Conservation (phyloP, 2,888 invertebrate species). For the Hoplodrina blanda region DNA sequence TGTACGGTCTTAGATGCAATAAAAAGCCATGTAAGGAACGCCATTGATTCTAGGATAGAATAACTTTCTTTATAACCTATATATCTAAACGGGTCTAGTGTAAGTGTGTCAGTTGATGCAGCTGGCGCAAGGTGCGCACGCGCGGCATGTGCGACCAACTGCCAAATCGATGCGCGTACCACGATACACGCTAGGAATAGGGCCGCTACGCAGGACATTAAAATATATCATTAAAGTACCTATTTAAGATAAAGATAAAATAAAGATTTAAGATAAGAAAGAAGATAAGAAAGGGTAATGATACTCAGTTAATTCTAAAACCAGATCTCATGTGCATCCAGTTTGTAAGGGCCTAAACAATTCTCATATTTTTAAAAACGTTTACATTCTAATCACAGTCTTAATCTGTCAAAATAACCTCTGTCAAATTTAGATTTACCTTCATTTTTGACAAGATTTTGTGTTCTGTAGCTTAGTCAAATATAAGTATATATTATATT, state of each 20-base stretch:
- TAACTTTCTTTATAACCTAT: constrained; percentile 67
- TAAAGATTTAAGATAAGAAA: background rate
- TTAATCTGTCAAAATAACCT: too few species aligned
- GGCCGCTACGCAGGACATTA: constrained; percentile 7
- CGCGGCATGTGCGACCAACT: constrained; percentile 69
- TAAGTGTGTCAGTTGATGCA: constrained; percentile 79
- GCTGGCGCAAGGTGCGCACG: constrained; percentile 82
- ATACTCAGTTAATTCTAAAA: background rate
- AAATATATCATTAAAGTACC: background rate
- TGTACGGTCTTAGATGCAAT: constrained; percentile 8
- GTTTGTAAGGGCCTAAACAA: too few species aligned
- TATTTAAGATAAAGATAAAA: too few species aligned
- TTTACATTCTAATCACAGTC: too few species aligned
- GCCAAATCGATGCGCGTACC: constrained; percentile 65
- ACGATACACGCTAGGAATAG: constrained; percentile 56
- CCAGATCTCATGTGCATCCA: too few species aligned
- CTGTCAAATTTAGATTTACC: too few species aligned
- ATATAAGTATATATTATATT: too few species aligned
- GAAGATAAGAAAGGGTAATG: background rate
- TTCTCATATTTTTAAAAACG: too few species aligned
- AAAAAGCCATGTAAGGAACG: constrained; percentile 18
- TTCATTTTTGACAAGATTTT: too few species aligned
- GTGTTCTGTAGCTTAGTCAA: too few species aligned
- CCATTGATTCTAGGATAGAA: constrained; percentile 47
- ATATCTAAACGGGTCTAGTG: constrained; percentile 67